Conservation (phyloP, 2,113 vertebrate genomes). For the Calypte anna region DNA sequence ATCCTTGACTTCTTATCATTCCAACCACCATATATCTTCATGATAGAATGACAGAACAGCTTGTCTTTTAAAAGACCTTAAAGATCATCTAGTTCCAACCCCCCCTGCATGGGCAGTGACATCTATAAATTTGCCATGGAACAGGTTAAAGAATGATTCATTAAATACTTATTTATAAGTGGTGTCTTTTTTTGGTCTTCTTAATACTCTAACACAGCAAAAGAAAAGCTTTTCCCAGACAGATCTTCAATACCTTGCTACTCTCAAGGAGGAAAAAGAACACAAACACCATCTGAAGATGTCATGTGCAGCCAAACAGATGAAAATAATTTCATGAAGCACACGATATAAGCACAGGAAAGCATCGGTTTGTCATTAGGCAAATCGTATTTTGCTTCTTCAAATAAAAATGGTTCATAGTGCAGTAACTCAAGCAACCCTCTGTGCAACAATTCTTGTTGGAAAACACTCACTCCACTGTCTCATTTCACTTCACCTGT, state of each 20-base stretch:
- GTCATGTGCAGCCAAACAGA: neutral
- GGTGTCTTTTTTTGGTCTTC: neutral
- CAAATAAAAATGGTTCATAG: neutral
- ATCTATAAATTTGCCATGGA: neutral
- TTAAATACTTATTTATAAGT: neutral
- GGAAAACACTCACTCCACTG: rapidly evolving
- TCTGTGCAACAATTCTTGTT: neutral
- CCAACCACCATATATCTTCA: neutral
- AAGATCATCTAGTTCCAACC: too few species aligned
- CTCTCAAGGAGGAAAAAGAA: neutral
- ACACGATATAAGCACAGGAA: neutral
- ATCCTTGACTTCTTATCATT: neutral
- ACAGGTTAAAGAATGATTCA: neutral
- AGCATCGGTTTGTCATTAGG: rapidly evolving
- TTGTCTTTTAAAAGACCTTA: too few species aligned
- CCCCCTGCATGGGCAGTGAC: too few species aligned
- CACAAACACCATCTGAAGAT: neutral
- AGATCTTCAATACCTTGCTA: neutral
- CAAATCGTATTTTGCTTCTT: neutral
- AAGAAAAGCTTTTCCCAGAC: neutral
- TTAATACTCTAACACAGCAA: neutral
- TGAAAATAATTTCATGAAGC: neutral
- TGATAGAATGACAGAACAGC: too few species aligned
- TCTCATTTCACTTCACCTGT: neutral
- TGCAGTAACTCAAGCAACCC: neutral